Conservation (phyloP, 53 echinoderm and acorn worm genomes). For the Temnopleurus reevesii region DNA sequence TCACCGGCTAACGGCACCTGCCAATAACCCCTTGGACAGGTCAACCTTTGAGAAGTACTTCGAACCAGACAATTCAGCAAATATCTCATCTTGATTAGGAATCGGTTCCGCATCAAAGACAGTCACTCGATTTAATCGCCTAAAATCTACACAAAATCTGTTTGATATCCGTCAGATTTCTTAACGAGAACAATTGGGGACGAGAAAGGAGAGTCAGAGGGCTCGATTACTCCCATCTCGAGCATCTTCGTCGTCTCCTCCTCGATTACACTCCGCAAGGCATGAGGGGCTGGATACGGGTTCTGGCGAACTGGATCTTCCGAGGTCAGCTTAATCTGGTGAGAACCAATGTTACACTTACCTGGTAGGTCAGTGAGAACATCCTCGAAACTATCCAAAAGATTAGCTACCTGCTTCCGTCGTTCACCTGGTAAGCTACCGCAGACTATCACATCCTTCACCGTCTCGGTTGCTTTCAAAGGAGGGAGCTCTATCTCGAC, state of each 20-base stretch:
- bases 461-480: constrained; percentile 30
- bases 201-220: constrained; percentile 66
- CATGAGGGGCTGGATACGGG: constrained; percentile 61
- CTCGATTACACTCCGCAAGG: constrained; percentile 30
- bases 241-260: constrained; percentile 49
- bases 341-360: constrained; percentile 38
- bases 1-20: constrained; percentile 44
- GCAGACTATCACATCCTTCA: constrained; percentile 63
- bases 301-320: constrained; percentile 53
- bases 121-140: constrained; percentile 49
- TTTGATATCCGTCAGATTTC: constrained; percentile 53
- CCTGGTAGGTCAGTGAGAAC: constrained; percentile 67
- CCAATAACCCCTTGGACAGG: constrained; percentile 57
- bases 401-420: background rate
- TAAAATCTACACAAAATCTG: constrained; percentile 48
- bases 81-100: constrained; percentile 38
- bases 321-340: constrained; percentile 42
- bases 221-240: constrained; percentile 50
- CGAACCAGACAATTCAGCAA: background rate
- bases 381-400: constrained; percentile 44
- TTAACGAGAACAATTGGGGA: constrained; percentile 67
- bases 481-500: background rate
- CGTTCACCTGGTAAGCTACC: background rate
- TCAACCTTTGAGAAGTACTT: constrained; percentile 51
- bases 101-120: constrained; percentile 55